A percentile compares a stretch with the other conserved stretches of the same genome.
Conservation (phyloP, 1,140 invertebrate species). For the Drosophila neocordata region DNA sequence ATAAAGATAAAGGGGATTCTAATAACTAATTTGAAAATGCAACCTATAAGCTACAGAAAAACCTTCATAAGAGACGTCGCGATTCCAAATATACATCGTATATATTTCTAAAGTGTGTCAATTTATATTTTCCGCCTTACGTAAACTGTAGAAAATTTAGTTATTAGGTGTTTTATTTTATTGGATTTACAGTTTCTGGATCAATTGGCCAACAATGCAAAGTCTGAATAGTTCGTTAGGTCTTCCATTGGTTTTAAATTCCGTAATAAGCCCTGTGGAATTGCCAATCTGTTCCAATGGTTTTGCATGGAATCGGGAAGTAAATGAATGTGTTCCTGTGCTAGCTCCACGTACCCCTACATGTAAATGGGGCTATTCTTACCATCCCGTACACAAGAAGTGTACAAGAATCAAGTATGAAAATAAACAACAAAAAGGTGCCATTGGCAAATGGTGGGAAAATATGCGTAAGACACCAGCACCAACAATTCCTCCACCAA, state of each 20-base stretch:
- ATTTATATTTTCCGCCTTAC: no score
- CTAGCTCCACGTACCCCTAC: not conserved
- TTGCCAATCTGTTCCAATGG: not conserved
- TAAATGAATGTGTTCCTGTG: not conserved
- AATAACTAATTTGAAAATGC: no score
- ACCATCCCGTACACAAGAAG: not conserved
- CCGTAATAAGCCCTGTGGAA: not conserved
- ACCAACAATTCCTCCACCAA: not conserved
- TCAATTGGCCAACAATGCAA: constrained; percentile 3
- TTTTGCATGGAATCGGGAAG: not conserved
- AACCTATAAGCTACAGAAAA: no score
- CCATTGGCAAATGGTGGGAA: constrained; percentile 18
- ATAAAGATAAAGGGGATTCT: no score
- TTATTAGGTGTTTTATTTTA: no score
- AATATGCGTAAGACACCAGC: not conserved
- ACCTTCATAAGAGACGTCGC: no score
- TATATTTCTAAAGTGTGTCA: no score
- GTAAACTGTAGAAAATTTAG: not conserved
- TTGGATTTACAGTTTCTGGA: not conserved
- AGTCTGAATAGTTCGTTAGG: not conserved
- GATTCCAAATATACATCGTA: no score
- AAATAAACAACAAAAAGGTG: not conserved
- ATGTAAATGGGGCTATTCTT: not conserved
- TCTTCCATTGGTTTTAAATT: not conserved
- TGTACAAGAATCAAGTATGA: constrained; percentile 7